Percentiles rank a stretch among this genome's conserved stretches.
phyloP scores from a whole-genome alignment of 2,113 vertebrate species.

The Chlorocebus sabaeus region DNA sequence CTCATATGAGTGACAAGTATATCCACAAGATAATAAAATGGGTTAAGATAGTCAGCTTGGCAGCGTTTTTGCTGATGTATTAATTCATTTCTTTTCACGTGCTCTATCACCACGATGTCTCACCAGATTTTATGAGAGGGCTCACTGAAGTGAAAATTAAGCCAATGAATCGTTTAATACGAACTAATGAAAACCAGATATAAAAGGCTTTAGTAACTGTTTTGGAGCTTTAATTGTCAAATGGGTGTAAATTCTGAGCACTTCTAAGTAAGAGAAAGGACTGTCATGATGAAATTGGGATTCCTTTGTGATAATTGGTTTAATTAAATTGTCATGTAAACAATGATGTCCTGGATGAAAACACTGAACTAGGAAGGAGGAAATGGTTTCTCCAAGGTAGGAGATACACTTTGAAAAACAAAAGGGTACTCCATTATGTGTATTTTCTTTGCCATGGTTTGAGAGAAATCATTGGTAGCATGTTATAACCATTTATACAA shows the following conservation, averaged over 20 bases:
- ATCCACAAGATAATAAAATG: slow-evolving; percentile 78
- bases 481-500: background rate
- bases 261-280: slow-evolving; percentile 73
- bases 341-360: slow-evolving; percentile 46
- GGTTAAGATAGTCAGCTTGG: slow-evolving; percentile 61
- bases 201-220: slow-evolving; percentile 83
- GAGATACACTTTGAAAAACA: slow-evolving; percentile 42
- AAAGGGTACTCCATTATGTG: background rate
- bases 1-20: slow-evolving; percentile 72
- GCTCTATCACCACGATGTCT: slow-evolving; percentile 79
- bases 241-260: slow-evolving; percentile 78
- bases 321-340: slow-evolving; percentile 78
- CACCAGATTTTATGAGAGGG: slow-evolving; percentile 82
- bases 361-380: slow-evolving; percentile 23
- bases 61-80: slow-evolving; percentile 82
- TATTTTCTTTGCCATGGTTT: background rate
- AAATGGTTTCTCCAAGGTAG: slow-evolving; percentile 28
- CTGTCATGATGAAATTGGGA: slow-evolving; percentile 73
- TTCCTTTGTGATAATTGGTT: slow-evolving; percentile 76
- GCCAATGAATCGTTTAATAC: slow-evolving; percentile 84
- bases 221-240: slow-evolving; percentile 83
- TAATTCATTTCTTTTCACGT: slow-evolving; percentile 81
- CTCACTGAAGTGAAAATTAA: slow-evolving; percentile 84
- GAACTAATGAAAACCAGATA: slow-evolving; percentile 87
- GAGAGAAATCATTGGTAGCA: background rate